Evolutionary conservation across 2,797 vertebrate genomes (phyloP).

Genomic region (Clarias pachynema): DNA sequence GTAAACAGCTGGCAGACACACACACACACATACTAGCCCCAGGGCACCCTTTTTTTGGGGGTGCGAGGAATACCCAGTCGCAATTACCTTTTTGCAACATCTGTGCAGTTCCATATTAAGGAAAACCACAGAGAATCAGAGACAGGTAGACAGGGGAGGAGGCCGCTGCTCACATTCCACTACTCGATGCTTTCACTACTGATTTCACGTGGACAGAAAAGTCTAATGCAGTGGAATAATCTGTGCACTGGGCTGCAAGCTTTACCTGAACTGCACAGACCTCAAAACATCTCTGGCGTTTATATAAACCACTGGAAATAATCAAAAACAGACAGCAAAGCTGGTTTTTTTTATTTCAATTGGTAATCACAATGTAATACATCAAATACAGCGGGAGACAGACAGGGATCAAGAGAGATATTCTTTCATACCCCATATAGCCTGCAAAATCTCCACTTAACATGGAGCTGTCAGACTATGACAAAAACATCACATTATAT

Average conservation of each 20-base stretch:
- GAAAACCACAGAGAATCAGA: neutral
- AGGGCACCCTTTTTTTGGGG: neutral
- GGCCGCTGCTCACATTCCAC: neutral
- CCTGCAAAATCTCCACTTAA: neutral
- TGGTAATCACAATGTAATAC: neutral
- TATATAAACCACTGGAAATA: neutral
- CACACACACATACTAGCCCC: neutral
- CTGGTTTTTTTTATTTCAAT: neutral
- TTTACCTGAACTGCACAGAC: neutral
- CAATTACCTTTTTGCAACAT: slow-evolving; percentile 9
- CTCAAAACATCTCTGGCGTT: neutral
- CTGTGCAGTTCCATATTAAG: neutral
- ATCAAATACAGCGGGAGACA: neutral
- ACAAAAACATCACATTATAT: neutral
- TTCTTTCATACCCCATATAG: neutral
- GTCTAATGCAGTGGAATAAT: slow-evolving; percentile 23
- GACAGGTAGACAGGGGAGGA: slow-evolving; percentile 1
- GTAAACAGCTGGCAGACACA: neutral
- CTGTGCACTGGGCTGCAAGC: neutral
- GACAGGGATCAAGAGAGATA: neutral
- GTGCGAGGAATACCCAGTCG: neutral
- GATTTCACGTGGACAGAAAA: slow-evolving; percentile 27
- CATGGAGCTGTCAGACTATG: neutral
- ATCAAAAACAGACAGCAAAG: neutral
- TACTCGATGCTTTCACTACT: slow-evolving; percentile 20